These are phyloP conservation scores for Neodon shergylaensis DNA, from an alignment of 2,113 vertebrate genomes.

Conservation along the genomic window DNA sequence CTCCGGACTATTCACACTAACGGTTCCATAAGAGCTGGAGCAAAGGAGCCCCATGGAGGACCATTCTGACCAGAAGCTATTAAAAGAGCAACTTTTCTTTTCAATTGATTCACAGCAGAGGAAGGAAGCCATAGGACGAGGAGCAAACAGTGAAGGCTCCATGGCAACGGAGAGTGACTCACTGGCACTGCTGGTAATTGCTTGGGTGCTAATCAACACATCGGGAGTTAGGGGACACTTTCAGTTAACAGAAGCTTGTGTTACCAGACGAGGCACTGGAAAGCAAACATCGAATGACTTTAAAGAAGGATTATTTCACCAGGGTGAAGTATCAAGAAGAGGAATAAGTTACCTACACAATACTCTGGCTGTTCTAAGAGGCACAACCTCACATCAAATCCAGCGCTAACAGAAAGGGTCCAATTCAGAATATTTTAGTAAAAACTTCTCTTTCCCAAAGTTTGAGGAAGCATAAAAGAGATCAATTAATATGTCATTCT, in stretches of 20 bases:
- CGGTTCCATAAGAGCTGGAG: background rate
- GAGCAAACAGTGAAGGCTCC: constrained; percentile 47
- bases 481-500: constrained; percentile 3
- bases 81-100: background rate
- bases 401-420: background rate
- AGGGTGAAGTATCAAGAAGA: background rate
- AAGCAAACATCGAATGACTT: background rate
- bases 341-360: background rate
- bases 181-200: background rate
- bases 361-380: background rate
- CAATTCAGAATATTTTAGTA: background rate
- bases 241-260: background rate
- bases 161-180: constrained; percentile 28
- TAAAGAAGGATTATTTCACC: constrained; percentile 4
- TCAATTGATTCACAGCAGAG: constrained; percentile 27
- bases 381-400: background rate
- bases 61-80: background rate
- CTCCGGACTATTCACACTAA: background rate
- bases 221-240: background rate
- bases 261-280: background rate
- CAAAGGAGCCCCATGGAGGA: background rate
- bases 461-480: constrained; percentile 62
- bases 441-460: background rate
- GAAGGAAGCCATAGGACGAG: constrained; percentile 13
- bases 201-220: background rate